These are phyloP conservation scores for Marmota flaviventris DNA, from an alignment of 2,113 vertebrate species.

Conservation along the genomic window DNA sequence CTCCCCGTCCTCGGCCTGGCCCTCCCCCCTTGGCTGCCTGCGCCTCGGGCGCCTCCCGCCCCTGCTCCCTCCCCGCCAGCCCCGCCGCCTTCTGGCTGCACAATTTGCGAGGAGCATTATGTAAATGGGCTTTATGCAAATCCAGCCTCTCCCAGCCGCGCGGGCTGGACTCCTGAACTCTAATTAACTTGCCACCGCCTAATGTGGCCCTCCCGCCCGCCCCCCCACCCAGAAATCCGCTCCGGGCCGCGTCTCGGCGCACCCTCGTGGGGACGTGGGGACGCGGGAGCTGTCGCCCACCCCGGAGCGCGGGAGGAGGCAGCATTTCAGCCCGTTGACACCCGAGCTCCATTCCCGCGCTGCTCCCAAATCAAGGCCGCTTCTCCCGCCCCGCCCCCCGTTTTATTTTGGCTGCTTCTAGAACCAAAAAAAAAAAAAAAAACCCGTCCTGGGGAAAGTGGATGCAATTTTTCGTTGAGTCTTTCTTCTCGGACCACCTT, in stretches of 20 bases:
- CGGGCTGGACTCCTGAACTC: constrained; percentile 80
- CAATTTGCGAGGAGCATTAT: constrained; percentile 82
- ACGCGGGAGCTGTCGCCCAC: not conserved
- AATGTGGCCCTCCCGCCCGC: not conserved
- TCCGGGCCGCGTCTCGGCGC: not conserved
- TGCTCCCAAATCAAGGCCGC: constrained; percentile 38
- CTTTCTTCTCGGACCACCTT: not conserved
- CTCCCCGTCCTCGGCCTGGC: not conserved
- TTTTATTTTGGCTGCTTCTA: not conserved
- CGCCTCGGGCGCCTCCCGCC: not conserved
- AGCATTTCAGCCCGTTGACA: not conserved
- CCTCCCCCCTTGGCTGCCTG: not conserved
- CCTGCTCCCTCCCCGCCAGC: not conserved
- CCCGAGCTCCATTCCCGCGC: not conserved
- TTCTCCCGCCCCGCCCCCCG: rapidly evolving
- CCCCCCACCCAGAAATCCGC: constrained; percentile 33
- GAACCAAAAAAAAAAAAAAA: not conserved
- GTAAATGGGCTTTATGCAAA: constrained; percentile 84
- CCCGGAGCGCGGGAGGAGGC: not conserved
- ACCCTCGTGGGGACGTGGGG: constrained; percentile 53
- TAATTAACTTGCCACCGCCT: constrained; percentile 84
- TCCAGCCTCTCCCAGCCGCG: constrained; percentile 57
- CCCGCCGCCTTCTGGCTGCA: constrained; percentile 76
- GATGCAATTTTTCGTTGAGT: not conserved
- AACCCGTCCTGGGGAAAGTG: constrained; percentile 9